A percentile compares a stretch with the other conserved stretches of the same genome.
These are phyloP conservation scores for Willowsia nigromaculata DNA, from an alignment of 2,888 invertebrate genomes.

Conservation along the genomic window DNA sequence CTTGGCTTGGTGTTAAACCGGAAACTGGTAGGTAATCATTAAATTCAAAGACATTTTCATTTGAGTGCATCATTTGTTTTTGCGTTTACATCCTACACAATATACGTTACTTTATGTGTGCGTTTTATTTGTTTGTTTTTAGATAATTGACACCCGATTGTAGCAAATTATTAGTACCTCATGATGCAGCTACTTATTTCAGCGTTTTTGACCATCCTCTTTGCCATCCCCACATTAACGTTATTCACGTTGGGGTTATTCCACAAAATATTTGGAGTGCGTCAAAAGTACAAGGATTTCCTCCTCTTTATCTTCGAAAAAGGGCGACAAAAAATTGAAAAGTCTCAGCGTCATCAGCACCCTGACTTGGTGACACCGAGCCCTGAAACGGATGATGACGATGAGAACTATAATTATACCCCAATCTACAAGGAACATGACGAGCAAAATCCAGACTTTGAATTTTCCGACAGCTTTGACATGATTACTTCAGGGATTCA, in stretches of 20 bases:
- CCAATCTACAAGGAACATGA: conserved; percentile 54
- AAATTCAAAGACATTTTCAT: neutral
- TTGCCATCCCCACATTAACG: conserved; percentile 67
- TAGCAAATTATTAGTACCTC: neutral
- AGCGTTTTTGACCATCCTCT: conserved; percentile 55
- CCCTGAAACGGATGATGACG: conserved; percentile 42
- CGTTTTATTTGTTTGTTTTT: neutral
- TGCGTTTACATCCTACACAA: no score
- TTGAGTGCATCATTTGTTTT: no score
- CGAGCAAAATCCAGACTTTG: conserved; percentile 69
- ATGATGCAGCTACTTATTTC: conserved; percentile 66
- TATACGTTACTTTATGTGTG: no score
- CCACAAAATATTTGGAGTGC: conserved; percentile 71
- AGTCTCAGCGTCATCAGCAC: conserved; percentile 21
- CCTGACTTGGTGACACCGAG: conserved; percentile 6
- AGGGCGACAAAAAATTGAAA: conserved; percentile 67
- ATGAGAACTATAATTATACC: neutral
- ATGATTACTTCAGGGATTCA: conserved; percentile 85
- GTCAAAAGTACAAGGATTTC: conserved; percentile 70
- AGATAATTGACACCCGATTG: conserved; percentile 14
- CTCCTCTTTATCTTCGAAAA: conserved; percentile 71
- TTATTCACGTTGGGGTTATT: conserved; percentile 64
- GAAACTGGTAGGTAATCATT: neutral
- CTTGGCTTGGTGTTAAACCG: neutral
- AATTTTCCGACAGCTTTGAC: conserved; percentile 86